Evolutionary conservation across 2,113 vertebrate genomes (phyloP), one percentile per base, ranked within the genome.

Genomic region (Zosterops japonicus): DNA sequence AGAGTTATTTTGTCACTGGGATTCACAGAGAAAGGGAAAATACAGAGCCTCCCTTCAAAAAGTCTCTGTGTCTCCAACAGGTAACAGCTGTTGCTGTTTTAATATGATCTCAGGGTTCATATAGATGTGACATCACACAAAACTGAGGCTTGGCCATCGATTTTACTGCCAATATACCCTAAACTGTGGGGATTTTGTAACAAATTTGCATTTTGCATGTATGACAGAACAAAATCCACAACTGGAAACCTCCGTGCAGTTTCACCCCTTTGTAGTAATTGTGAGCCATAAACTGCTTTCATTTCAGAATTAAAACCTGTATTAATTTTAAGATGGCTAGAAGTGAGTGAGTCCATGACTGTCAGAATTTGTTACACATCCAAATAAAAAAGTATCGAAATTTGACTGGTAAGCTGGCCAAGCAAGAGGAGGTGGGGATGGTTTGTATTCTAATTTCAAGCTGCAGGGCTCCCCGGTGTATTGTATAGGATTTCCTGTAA

Each of bases 401-500:
- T 93, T 82, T 89, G 91, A 93, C 95, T 94, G 77, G 81, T 96
- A 96, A 96, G 46, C 81, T 72, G 89, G 95, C 95, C 96, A 97
- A 95, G 95, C 79, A 96, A 93, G 96, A 98, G 96, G 96, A 98
- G 94, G 84, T 91, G 88, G 93, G 95, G 94, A 97, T 18, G 90
- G 96, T 97, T 97, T 97, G 96, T 96, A 97, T 98, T 98, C 97
- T 97, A 97, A 98, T 98, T 98, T 97, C 90, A 96, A 97, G 97
- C 97, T 97, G 97, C 97, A 97, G 96, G 97, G 96, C 88, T 98
- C 98, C 97, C 97, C 98, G 97, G 97, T 98, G 98, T 96, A 98
- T 97, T 97, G 97, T 98, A 97, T 96, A 97, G 97, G 96, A 98
- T 98, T 98, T 98, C 97, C 97, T 98, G 97, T 95, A 98, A 98